phyloP scores from a whole-genome alignment of 1,140 invertebrate species.

The Mizuhopecten yessoensis region DNA sequence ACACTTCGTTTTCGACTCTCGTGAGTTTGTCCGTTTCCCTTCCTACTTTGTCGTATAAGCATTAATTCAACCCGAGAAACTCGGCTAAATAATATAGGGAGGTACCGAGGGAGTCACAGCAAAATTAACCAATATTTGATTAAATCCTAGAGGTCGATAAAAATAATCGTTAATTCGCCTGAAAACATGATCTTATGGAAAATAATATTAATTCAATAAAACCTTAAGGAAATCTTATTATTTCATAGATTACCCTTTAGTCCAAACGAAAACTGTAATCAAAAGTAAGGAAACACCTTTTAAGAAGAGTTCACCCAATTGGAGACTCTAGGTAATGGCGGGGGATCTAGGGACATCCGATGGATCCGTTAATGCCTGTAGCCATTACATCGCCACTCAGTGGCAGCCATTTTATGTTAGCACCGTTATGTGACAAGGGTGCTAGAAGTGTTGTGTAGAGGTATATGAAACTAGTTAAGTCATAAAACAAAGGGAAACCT shows the following conservation, averaged over 20 bases:
- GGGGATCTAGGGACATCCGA: not conserved
- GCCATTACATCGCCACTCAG: not conserved
- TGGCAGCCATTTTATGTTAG: not conserved
- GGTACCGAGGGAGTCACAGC: not conserved
- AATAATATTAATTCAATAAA: not conserved
- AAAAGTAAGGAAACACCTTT: not conserved
- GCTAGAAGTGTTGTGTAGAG: not conserved
- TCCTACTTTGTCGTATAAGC: not conserved
- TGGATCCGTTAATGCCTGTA: not conserved
- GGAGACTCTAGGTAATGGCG: not conserved
- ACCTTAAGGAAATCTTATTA: not conserved
- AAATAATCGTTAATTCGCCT: not conserved
- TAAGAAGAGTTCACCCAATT: not conserved
- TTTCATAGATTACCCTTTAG: not conserved
- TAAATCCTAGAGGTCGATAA: not conserved
- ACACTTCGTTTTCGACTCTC: not conserved
- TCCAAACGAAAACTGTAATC: no score
- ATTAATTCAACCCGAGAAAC: not conserved
- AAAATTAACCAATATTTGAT: no score
- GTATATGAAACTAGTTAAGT: slow-evolving; percentile 9
- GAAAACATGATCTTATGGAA: not conserved
- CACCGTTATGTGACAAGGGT: not conserved
- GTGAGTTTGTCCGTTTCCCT: not conserved
- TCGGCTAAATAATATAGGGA: not conserved
- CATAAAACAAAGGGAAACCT: not conserved